Base-by-base conservation (phyloP, 2,113 vertebrate species). In the Pituophis catenifer region DNA sequence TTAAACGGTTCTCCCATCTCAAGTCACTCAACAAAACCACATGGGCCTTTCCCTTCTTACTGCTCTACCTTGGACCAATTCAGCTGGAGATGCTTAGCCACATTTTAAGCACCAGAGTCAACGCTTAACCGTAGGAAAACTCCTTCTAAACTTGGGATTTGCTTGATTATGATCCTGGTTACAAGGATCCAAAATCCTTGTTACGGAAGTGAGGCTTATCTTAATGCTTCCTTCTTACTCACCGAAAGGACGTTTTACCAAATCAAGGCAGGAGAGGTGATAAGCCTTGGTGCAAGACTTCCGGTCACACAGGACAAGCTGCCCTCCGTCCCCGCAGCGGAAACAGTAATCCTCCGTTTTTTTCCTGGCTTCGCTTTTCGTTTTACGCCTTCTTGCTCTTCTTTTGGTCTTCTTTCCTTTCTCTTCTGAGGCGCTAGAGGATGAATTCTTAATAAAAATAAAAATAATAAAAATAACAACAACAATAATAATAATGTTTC, bases 191-290 rank as follows among this genome's bases (percentile, higher is more conserved):
- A 91, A 1, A 29, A 29, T 58, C 23, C 38, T 53, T 23, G 12
- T 58, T 58, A 44, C 3, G 17, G 55, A 48, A 13, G 8, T 55
- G 59, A 26, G 29, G 87, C 0, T 5, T 11, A 48, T 12, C 29
- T 52, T 15, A 17, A 62, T 23, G 29, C 7, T 57, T 55, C 15
- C n/a, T 48, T 10, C 52, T 53, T 2, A 97, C 98, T 97, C 97
- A 99, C 99, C 99, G 6, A 99, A 99, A 11, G 99, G 99, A 89
- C 99, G 98, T 97, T 99, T 99, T 96, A 98, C 98, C 96, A 99
- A 98, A 94, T 98, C 98, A 59, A 99, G 98, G 93, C 99, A 99
- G 95, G 98, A 98, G 93, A 99, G 98, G 96, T 99, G 99, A 95
- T 99, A 99, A 0, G 99, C 98, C 97, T 99, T 99, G 96, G 99